Conservation (phyloP, 2,888 invertebrate genomes). For the Athalia rosae region DNA sequence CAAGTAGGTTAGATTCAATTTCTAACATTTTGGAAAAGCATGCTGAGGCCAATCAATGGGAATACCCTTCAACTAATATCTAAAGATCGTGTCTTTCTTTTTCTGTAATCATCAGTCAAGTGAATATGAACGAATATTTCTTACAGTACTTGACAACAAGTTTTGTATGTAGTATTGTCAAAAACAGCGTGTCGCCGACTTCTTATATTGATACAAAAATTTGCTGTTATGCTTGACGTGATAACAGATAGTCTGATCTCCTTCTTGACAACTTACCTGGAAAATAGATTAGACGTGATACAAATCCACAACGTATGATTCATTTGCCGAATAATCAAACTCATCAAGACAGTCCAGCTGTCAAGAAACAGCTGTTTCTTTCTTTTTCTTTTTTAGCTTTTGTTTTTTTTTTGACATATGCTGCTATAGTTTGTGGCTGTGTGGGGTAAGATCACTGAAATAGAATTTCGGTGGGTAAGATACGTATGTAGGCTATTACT, state of each 20-base stretch:
- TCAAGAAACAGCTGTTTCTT: slow-evolving; percentile 52
- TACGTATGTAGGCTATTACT: too few species aligned
- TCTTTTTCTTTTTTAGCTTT: slow-evolving; percentile 16
- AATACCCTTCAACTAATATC: too few species aligned
- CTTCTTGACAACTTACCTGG: slow-evolving; percentile 11
- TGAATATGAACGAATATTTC: too few species aligned
- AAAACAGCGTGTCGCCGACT: too few species aligned
- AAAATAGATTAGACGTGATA: not conserved
- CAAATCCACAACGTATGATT: not conserved
- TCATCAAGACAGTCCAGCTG: slow-evolving; percentile 47
- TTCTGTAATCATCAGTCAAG: too few species aligned
- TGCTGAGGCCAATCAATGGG: too few species aligned
- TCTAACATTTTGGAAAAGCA: not conserved
- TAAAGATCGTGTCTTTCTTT: too few species aligned
- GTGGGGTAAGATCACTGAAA: too few species aligned
- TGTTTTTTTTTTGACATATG: not conserved
- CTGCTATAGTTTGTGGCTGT: not conserved
- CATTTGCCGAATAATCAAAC: slow-evolving; percentile 25
- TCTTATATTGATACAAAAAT: not conserved
- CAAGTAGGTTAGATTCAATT: not conserved
- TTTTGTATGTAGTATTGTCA: too few species aligned
- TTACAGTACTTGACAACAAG: too few species aligned
- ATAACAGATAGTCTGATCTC: not conserved
- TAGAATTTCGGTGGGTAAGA: too few species aligned
- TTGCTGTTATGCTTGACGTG: not conserved